Evolutionary conservation across 2,113 vertebrate genomes (phyloP), one percentile per base, ranked within the genome.

Genomic region (Ctenodactylus gundi): DNA sequence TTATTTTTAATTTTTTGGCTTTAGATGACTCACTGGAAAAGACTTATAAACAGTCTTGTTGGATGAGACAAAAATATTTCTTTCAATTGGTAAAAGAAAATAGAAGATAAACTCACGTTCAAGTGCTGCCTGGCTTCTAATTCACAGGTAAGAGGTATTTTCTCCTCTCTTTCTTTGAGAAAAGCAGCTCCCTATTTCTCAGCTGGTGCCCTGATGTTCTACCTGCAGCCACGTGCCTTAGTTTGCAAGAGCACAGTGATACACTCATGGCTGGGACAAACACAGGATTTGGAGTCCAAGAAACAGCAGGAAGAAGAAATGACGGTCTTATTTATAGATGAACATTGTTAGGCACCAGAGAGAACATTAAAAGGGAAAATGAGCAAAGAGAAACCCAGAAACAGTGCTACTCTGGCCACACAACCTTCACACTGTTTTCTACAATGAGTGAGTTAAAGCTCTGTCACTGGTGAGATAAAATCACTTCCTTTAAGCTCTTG

Each of bases 271-370:
- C 12, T 12, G 80, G 1, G 41, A 90, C 62, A 96, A 87, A 77
- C 1, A 10, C 7, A 89, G 81, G 18, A 88, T 89, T 57, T 95
- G 41, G 62, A 95, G 62, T 96, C 87, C 14, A 89, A 96, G 87
- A 94, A 83, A 90, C 34, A 55, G 60, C 85, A 97, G 64, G 11
- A 95, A 95, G 70, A 88, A 72, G 76, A 95, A 91, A 84, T 68
- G 77, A 57, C 90, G 34, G 18, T 27, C 39, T 29, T 77, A 0
- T 84, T 82, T 77, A 57, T 46, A 85, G 67, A 85, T 7, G 95
- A 82, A 34, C 67, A 34, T 10, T 86, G 76, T 73, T 65, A 82
- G 57, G 31, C 70, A 75, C 23, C 57, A 90, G 65, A 64, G 90
- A 89, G 64, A 94, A 80, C 29, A 9, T 39, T 36, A 70, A 49